Evolutionary conservation across 92 coral and sea anemone genomes (phyloP).

Genomic region (Pocillopora grandis): DNA sequence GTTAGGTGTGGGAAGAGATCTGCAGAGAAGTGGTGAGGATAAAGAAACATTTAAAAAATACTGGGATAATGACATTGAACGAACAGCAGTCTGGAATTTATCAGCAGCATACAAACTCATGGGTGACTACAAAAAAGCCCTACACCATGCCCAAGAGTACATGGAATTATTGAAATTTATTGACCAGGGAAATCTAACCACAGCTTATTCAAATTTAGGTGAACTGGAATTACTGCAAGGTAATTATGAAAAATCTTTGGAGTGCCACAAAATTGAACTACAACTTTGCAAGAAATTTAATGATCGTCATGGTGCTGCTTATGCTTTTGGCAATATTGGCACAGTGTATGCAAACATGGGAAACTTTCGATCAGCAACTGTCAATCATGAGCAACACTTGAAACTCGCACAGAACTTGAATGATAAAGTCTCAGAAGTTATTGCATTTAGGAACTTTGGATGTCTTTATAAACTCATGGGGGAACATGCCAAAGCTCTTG

Average conservation of each 20-base stretch:
- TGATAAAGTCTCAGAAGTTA: constrained; percentile 67
- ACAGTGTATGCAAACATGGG: constrained; percentile 75
- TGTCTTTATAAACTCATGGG: constrained; percentile 74
- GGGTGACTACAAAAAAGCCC: constrained; percentile 69
- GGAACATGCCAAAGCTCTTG: constrained; percentile 62
- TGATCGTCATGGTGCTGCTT: constrained; percentile 59
- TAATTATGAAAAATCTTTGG: constrained; percentile 63
- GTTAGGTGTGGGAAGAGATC: constrained; percentile 79
- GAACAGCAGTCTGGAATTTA: constrained; percentile 83
- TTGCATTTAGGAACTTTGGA: constrained; percentile 70
- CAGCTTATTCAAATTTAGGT: constrained; percentile 73
- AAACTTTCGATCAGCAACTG: constrained; percentile 64
- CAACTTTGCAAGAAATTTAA: constrained; percentile 65
- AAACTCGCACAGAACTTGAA: constrained; percentile 71
- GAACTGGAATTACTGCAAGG: constrained; percentile 73
- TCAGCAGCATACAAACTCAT: constrained; percentile 77
- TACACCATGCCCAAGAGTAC: constrained; percentile 68
- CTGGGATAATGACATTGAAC: constrained; percentile 75
- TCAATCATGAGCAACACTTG: constrained; percentile 72
- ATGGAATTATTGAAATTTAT: constrained; percentile 59
- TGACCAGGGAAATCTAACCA: constrained; percentile 56
- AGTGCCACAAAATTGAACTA: constrained; percentile 71
- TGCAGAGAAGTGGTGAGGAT: constrained; percentile 24
- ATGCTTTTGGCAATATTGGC: constrained; percentile 83
- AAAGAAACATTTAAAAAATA: constrained; percentile 20